Conservation (phyloP, 2,888 invertebrate species). For the Diaphora mendica region DNA sequence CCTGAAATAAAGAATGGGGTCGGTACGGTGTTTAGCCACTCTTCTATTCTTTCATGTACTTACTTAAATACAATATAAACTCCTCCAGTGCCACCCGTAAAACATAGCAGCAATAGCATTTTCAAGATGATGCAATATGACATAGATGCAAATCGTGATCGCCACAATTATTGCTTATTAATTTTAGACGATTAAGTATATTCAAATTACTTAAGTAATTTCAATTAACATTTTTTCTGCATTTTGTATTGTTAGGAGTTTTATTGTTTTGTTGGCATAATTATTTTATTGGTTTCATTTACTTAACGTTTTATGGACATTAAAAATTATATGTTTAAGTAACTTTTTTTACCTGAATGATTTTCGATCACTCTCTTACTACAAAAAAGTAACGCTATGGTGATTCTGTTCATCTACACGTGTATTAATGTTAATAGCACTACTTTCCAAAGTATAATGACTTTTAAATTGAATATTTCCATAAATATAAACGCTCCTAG, state of each 20-base stretch:
- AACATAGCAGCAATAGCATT: neutral
- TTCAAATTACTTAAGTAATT: too few species aligned
- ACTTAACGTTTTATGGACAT: neutral
- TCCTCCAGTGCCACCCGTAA: neutral
- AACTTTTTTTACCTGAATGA: neutral
- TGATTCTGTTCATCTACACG: slow-evolving; percentile 12
- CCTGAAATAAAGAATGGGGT: neutral
- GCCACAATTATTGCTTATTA: neutral
- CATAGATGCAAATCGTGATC: neutral
- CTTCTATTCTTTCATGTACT: neutral
- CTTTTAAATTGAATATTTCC: slow-evolving; percentile 50
- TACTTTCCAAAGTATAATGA: slow-evolving; percentile 41
- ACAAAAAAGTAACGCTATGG: neutral
- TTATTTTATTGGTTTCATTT: neutral
- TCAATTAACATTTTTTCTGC: too few species aligned
- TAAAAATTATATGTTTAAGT: neutral
- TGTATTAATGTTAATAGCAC: slow-evolving; percentile 30
- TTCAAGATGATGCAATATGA: neutral
- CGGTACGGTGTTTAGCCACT: neutral
- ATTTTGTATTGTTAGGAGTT: neutral
- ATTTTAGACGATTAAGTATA: too few species aligned
- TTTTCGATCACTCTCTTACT: neutral
- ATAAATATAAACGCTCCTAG: slow-evolving; percentile 48
- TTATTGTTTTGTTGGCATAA: neutral
- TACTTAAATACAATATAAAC: neutral